Percentiles rank a stretch among this genome's conserved stretches.
phyloP scores from a whole-genome alignment of 2,888 invertebrate species.

The Falcaria lacertinaria region DNA sequence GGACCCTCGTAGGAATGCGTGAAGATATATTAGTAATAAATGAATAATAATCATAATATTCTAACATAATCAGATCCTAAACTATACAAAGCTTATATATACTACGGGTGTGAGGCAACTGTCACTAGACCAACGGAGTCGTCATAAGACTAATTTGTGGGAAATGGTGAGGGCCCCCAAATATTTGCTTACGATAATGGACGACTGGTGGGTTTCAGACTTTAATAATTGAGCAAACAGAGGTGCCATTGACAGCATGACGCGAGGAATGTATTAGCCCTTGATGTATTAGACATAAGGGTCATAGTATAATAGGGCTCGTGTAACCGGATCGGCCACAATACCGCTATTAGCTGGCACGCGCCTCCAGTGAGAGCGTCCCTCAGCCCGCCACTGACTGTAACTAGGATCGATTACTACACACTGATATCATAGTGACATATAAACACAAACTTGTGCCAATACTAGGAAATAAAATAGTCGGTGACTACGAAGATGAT shows the following conservation, averaged over 20 bases:
- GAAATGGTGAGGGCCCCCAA: neutral
- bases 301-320: neutral
- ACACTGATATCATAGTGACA: too few relatives aligned
- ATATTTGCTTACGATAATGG: neutral
- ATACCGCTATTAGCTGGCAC: neutral
- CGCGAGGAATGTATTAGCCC: neutral
- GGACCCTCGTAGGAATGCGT: too few relatives aligned
- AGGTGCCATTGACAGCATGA: neutral
- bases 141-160: too few relatives aligned
- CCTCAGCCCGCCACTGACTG: neutral
- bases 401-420: neutral
- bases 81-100: too few relatives aligned
- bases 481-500: too few relatives aligned
- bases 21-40: too few relatives aligned
- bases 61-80: too few relatives aligned
- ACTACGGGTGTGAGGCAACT: too few relatives aligned
- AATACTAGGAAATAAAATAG: too few relatives aligned
- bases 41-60: too few relatives aligned
- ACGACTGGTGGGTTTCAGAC: neutral
- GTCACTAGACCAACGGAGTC: too few relatives aligned
- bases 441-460: too few relatives aligned
- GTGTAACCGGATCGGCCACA: neutral
- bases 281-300: neutral
- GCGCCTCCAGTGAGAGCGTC: neutral
- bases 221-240: neutral